Evolutionary conservation across 2,113 vertebrate genomes (phyloP).

Genomic region (Eclectus roratus): DNA sequence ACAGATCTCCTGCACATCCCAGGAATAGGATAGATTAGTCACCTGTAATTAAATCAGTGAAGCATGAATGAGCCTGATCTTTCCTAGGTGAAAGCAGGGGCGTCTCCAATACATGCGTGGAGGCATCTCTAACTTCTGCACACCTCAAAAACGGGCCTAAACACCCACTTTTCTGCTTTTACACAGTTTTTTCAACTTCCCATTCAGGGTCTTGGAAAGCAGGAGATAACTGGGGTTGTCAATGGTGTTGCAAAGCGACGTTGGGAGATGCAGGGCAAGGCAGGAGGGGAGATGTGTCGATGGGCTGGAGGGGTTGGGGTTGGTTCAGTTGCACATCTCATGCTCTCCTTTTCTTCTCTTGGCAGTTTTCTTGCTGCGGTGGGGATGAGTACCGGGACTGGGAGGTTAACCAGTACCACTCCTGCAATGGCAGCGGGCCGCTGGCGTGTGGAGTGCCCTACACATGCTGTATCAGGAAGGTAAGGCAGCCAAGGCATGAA

Average conservation of each 20-base stretch:
- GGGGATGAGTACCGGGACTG: slow-evolving; percentile 89
- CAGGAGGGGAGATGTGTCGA: not conserved
- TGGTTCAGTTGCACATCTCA: accelerated
- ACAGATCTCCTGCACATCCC: not conserved
- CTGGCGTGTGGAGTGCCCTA: slow-evolving; percentile 89
- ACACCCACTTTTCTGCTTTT: not conserved
- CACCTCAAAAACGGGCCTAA: not conserved
- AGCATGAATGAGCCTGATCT: not conserved
- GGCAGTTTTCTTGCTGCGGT: slow-evolving; percentile 89
- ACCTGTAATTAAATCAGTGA: not conserved
- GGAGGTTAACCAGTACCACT: slow-evolving; percentile 88
- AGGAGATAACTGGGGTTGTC: not conserved
- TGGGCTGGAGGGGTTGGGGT: not conserved
- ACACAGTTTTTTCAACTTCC: accelerated
- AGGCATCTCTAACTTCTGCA: accelerated
- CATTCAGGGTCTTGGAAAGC: not conserved
- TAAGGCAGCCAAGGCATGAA: not conserved
- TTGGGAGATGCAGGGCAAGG: not conserved
- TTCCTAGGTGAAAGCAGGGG: not conserved
- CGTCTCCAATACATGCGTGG: not conserved
- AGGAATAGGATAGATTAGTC: not conserved
- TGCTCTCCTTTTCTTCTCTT: not conserved
- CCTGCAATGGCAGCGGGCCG: slow-evolving; percentile 83
- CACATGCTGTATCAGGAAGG: slow-evolving; percentile 83
- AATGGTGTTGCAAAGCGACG: not conserved